These are phyloP conservation scores for Bactericera cockerelli DNA, from an alignment of 1,140 invertebrate genomes.

Conservation along the genomic window DNA sequence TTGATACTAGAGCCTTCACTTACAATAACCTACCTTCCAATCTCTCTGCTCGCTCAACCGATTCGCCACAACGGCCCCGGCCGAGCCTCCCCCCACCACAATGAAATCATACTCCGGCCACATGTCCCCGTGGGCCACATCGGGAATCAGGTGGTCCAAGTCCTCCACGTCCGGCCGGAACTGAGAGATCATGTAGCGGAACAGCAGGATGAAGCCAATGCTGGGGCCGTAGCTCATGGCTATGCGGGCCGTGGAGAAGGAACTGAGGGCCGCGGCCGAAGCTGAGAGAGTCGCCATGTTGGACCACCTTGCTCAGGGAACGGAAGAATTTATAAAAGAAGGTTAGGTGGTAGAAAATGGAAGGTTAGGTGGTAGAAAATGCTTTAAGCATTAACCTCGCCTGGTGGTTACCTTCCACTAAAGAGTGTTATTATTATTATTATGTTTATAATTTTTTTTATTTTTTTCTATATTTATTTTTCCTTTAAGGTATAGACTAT, in stretches of 20 bases:
- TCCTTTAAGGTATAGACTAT: no score
- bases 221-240: slow-evolving; percentile 41
- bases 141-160: slow-evolving; percentile 34
- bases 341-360: no score
- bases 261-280: slow-evolving; percentile 7
- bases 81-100: slow-evolving; percentile 65
- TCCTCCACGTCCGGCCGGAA: slow-evolving; percentile 52
- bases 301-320: no score
- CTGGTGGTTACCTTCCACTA: no score
- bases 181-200: slow-evolving; percentile 38
- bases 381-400: no score
- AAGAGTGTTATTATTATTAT: no score
- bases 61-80: slow-evolving; percentile 63
- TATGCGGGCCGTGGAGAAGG: slow-evolving; percentile 39
- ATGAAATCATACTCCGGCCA: slow-evolving; percentile 51
- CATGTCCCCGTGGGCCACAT: slow-evolving; percentile 32
- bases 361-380: no score
- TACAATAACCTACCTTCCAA: slow-evolving; percentile 41
- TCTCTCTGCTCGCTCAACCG: slow-evolving; percentile 49
- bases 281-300: no score
- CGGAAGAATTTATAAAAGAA: no score
- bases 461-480: no score
- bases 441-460: no score
- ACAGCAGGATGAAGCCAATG: slow-evolving; percentile 39
- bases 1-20: no score